Percentiles rank a stretch among this genome's conserved stretches.
Evolutionary conservation across 2,797 vertebrate genomes (phyloP).

Genomic region (Adelosebastes latens): DNA sequence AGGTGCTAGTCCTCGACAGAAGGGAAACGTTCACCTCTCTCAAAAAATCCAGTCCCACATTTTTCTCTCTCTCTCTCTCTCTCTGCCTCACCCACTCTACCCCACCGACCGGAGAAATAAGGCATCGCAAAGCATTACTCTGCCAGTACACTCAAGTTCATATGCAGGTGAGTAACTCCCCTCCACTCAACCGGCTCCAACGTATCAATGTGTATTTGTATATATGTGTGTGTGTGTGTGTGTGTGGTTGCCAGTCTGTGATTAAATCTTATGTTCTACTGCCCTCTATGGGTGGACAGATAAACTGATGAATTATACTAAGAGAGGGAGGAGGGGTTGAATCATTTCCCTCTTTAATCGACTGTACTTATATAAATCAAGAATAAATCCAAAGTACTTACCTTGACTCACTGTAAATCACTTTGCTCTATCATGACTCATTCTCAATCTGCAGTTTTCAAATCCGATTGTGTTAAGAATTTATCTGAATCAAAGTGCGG

Average conservation of each 20-base stretch:
- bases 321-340: background rate
- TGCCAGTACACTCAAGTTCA: slow-evolving; percentile 65
- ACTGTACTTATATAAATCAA: slow-evolving; percentile 26
- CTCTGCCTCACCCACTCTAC: slow-evolving; percentile 31
- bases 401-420: slow-evolving; percentile 29
- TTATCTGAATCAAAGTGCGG: slow-evolving; percentile 7
- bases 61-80: background rate
- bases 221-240: slow-evolving; percentile 10
- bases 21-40: slow-evolving; percentile 34
- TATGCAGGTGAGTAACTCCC: slow-evolving; percentile 70
- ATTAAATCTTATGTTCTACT: slow-evolving; percentile 68
- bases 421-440: background rate
- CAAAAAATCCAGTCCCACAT: slow-evolving; percentile 43
- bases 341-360: slow-evolving; percentile 26
- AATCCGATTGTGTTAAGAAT: slow-evolving; percentile 9
- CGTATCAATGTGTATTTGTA: slow-evolving; percentile 10
- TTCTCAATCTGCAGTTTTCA: slow-evolving; percentile 20
- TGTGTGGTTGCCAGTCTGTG: slow-evolving; percentile 8
- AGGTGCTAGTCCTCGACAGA: slow-evolving; percentile 18
- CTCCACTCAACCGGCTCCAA: slow-evolving; percentile 39
- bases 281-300: slow-evolving; percentile 62
- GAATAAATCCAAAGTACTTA: slow-evolving; percentile 33
- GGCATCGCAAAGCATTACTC: slow-evolving; percentile 54
- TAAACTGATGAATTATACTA: background rate
- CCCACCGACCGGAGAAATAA: slow-evolving; percentile 36